Conservation (phyloP, 1,140 invertebrate genomes). For the Brachystomella parvula region DNA sequence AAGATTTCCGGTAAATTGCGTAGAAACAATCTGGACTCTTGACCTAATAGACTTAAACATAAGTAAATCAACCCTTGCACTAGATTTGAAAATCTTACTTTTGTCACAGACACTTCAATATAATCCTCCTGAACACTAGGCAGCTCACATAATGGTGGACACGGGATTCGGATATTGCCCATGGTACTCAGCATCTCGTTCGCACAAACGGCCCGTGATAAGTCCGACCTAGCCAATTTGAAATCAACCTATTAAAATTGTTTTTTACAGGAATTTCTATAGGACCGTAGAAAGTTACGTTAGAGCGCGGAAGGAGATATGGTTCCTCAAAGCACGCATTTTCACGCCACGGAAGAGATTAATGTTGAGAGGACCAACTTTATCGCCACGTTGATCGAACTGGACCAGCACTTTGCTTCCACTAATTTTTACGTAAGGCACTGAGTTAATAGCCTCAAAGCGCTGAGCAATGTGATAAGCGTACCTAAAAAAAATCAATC, state of each 20-base stretch:
- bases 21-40: neutral
- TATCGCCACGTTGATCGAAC: slow-evolving; percentile 25
- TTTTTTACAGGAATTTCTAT: too few relatives aligned
- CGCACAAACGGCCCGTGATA: neutral
- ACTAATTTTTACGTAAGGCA: slow-evolving; percentile 24
- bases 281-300: too few relatives aligned
- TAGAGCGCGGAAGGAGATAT: slow-evolving; percentile 38
- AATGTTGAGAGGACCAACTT: slow-evolving; percentile 26
- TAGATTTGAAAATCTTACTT: neutral
- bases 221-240: slow-evolving; percentile 1
- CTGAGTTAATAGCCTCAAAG: slow-evolving; percentile 9
- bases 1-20: neutral
- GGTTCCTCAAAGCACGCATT: slow-evolving; percentile 51
- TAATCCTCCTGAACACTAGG: neutral
- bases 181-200: neutral
- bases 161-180: neutral
- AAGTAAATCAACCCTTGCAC: too few relatives aligned
- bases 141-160: neutral
- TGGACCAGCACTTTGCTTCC: slow-evolving; percentile 27
- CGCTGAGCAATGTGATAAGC: slow-evolving; percentile 14
- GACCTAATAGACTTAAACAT: neutral
- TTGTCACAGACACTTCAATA: neutral
- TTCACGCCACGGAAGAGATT: slow-evolving; percentile 69
- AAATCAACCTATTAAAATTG: neutral
- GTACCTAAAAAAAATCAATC: slow-evolving; percentile 26